A percentile compares a stretch with the other conserved stretches of the same genome.
phyloP scores from a whole-genome alignment of 2,888 invertebrate species.

The Lasioglossum leucozonium region DNA sequence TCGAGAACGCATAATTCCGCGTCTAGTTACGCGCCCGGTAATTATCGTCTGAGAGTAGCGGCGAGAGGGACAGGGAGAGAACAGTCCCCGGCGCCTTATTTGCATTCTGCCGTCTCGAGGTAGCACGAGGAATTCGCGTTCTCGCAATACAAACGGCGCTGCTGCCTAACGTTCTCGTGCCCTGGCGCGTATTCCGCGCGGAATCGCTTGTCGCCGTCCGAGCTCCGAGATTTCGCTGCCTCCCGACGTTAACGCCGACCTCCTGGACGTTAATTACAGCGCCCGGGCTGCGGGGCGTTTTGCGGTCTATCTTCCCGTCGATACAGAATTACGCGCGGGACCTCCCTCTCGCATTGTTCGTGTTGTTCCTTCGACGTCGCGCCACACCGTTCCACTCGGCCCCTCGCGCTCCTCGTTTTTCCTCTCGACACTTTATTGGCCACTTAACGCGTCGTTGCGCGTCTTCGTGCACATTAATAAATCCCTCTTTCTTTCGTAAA shows the following conservation, averaged over 20 bases:
- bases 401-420: conserved; percentile 24
- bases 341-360: conserved; percentile 18
- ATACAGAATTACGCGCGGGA: conserved; percentile 39
- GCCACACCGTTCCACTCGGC: not conserved
- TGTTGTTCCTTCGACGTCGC: conserved; percentile 10
- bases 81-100: conserved; percentile 64
- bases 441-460: not conserved
- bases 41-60: conserved; percentile 59
- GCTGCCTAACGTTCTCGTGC: conserved; percentile 20
- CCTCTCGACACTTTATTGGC: conserved; percentile 6
- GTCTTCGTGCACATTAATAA: conserved; percentile 1
- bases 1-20: conserved; percentile 71
- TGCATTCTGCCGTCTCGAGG: conserved; percentile 68
- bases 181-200: conserved; percentile 14
- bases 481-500: not conserved
- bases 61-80: conserved; percentile 25
- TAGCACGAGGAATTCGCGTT: conserved; percentile 51
- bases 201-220: conserved; percentile 22
- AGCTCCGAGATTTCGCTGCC: conserved; percentile 1
- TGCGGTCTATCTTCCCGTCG: conserved; percentile 37
- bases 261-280: conserved; percentile 46
- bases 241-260: conserved; percentile 21
- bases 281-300: not conserved
- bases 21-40: conserved; percentile 72
- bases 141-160: conserved; percentile 41